A percentile compares a stretch with the other conserved stretches of the same genome.
Evolutionary conservation across 2,797 vertebrate species (phyloP).

Genomic region (Diglossa cyanea): DNA sequence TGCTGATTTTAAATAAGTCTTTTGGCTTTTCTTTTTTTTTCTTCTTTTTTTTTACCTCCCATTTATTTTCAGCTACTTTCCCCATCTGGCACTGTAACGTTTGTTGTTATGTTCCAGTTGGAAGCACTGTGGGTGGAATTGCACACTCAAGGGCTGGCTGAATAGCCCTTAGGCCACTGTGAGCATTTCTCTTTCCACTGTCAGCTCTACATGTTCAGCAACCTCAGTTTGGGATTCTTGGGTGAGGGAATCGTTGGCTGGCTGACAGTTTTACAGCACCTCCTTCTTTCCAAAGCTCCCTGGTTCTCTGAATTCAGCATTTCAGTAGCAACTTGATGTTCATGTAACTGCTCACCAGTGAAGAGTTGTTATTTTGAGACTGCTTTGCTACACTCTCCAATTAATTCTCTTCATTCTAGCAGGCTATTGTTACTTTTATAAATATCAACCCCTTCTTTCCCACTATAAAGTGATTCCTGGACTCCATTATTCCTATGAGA

Average conservation of each 20-base stretch:
- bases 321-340: background rate
- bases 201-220: background rate
- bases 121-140: background rate
- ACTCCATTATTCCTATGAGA: background rate
- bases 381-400: background rate
- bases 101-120: slow-evolving; percentile 11
- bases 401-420: background rate
- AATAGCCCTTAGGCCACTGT: background rate
- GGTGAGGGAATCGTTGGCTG: background rate
- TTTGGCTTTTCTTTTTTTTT: background rate
- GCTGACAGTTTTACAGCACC: background rate
- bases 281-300: background rate
- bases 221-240: background rate
- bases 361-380: background rate
- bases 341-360: background rate
- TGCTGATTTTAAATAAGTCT: background rate
- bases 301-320: background rate
- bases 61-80: background rate
- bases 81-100: background rate
- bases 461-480: background rate
- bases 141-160: background rate
- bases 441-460: background rate
- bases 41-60: background rate
- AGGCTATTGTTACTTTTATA: background rate
- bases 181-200: background rate